Percentiles rank a stretch among this genome's conserved stretches.
phyloP scores from a whole-genome alignment of 2,888 invertebrate species.

The Andrena praecox region DNA sequence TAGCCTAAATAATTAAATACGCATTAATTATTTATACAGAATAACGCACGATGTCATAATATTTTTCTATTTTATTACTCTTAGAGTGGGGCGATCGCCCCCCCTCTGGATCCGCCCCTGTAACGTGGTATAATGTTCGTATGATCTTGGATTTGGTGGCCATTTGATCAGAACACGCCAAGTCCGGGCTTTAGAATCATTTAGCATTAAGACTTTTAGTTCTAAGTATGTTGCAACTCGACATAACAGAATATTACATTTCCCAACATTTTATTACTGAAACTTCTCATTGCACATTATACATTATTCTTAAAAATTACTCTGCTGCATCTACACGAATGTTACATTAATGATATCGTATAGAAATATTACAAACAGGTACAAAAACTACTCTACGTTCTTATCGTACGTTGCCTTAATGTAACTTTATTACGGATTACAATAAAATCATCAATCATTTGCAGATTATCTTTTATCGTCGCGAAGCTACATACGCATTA shows the following conservation, averaged over 20 bases:
- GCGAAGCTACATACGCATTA: conserved; percentile 2
- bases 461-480: conserved; percentile 14
- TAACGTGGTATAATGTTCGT: no score
- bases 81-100: no score
- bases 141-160: no score
- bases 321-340: conserved; percentile 62
- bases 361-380: conserved; percentile 84
- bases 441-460: conserved; percentile 24
- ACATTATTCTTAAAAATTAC: conserved; percentile 75
- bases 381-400: conserved; percentile 81
- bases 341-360: conserved; percentile 73
- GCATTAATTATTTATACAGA: no score
- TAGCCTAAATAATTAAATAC: no score
- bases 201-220: no score
- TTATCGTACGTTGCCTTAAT: conserved; percentile 48
- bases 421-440: conserved; percentile 34
- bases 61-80: no score
- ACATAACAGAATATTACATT: conserved; percentile 32
- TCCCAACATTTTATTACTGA: conserved; percentile 78
- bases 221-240: no score
- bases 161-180: no score
- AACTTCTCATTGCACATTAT: conserved; percentile 80
- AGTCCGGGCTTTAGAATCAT: no score
- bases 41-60: no score
- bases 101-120: no score